Evolutionary conservation across 2,797 vertebrate genomes (phyloP).

Genomic region (Phrynocephalus guinanensis): DNA sequence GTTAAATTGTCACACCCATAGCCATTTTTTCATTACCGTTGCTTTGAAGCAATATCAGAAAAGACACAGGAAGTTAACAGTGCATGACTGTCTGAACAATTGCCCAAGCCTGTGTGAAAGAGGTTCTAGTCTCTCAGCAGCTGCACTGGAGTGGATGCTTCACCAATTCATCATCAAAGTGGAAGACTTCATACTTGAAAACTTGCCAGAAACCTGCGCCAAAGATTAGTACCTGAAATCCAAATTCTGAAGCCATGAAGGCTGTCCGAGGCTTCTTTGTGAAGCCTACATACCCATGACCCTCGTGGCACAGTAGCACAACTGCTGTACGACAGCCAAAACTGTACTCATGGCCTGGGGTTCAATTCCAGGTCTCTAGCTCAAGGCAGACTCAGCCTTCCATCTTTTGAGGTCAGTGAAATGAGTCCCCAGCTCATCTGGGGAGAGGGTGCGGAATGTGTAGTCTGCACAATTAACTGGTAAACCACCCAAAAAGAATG

Average conservation of each 20-base stretch:
- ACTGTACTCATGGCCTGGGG: too few species aligned
- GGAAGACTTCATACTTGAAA: not conserved
- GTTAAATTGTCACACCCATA: constrained; percentile 44
- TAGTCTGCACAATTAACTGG: too few species aligned
- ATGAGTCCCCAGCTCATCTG: too few species aligned
- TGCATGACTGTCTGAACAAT: constrained; percentile 58
- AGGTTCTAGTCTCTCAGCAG: not conserved
- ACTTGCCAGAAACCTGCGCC: not conserved
- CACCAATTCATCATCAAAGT: not conserved
- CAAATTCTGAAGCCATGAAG: not conserved
- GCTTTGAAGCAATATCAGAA: constrained; percentile 57
- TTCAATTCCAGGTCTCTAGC: too few species aligned
- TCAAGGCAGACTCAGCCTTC: too few species aligned
- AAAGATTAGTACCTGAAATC: constrained; percentile 2
- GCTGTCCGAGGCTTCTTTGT: not conserved
- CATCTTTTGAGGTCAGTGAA: too few species aligned
- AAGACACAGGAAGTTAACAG: constrained; percentile 66
- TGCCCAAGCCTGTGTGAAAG: constrained; percentile 55
- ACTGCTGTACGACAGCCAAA: too few species aligned
- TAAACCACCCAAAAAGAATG: too few species aligned
- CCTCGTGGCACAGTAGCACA: too few species aligned
- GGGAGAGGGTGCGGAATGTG: too few species aligned
- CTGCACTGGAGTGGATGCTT: not conserved
- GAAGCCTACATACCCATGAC: not conserved
- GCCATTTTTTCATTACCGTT: constrained; percentile 63